Percentiles rank a stretch among this genome's conserved stretches.
Conservation (phyloP, 1,140 invertebrate species). For the Maconellicoccus hirsutus region DNA sequence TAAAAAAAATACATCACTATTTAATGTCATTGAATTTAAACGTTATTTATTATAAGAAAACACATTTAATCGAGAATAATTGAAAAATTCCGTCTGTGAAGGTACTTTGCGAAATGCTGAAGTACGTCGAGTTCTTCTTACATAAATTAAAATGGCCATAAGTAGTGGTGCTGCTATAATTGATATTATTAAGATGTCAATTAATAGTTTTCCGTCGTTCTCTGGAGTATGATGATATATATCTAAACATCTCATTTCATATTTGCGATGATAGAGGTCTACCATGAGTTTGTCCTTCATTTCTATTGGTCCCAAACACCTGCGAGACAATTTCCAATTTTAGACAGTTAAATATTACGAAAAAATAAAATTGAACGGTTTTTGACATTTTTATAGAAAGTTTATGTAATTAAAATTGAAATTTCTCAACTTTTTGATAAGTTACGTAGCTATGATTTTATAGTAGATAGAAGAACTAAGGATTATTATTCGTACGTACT, state of each 20-base stretch:
- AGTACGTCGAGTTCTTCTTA: slow-evolving; percentile 48
- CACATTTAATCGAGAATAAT: background rate
- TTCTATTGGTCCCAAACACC: slow-evolving; percentile 44
- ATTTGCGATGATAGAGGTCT: slow-evolving; percentile 40
- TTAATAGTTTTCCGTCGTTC: slow-evolving; percentile 48
- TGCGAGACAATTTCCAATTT: slow-evolving; percentile 24
- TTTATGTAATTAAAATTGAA: no score
- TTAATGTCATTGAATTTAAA: no score
- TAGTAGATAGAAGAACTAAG: background rate
- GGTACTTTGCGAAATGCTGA: background rate
- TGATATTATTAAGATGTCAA: slow-evolving; percentile 52
- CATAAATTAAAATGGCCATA: slow-evolving; percentile 43
- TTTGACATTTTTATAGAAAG: no score
- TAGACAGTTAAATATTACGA: no score
- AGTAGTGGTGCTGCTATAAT: slow-evolving; percentile 51
- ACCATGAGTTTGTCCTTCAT: slow-evolving; percentile 45
- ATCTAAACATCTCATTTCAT: slow-evolving; percentile 47
- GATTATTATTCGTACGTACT: slow-evolving; percentile 29
- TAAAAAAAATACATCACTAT: no score
- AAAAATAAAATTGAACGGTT: no score
- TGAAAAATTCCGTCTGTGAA: background rate
- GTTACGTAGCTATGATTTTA: no score
- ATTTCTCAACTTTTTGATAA: no score
- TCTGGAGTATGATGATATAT: slow-evolving; percentile 47
- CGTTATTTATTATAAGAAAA: background rate